These are phyloP conservation scores for Sebastes baramenuke DNA, from an alignment of 2,797 vertebrate species.

Conservation along the genomic window DNA sequence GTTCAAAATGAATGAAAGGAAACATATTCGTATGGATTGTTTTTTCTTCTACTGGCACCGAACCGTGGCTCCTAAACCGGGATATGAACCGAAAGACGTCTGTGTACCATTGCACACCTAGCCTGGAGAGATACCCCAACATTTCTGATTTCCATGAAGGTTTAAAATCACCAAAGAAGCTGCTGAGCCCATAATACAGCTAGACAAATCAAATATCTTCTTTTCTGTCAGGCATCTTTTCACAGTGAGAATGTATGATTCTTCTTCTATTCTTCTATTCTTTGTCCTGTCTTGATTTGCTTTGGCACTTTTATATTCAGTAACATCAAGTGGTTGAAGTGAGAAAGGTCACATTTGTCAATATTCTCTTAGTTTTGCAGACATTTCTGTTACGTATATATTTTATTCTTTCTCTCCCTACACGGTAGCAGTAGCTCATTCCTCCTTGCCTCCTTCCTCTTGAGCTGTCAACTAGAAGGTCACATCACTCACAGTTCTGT, in stretches of 20 bases:
- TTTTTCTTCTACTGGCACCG: too few species aligned
- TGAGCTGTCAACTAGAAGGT: constrained; percentile 25
- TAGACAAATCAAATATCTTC: background rate
- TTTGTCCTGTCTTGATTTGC: background rate
- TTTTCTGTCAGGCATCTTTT: background rate
- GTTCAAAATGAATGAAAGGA: too few species aligned
- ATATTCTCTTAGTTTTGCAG: background rate
- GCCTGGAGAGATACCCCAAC: too few species aligned
- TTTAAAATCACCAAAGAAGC: background rate
- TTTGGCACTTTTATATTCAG: background rate
- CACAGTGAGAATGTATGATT: background rate
- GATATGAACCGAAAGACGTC: background rate
- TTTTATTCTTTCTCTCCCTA: background rate
- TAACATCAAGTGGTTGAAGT: background rate
- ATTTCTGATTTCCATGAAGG: background rate
- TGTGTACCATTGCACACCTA: too few species aligned
- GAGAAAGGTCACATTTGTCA: constrained; percentile 20
- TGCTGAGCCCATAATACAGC: background rate
- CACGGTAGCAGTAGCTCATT: background rate
- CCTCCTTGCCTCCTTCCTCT: background rate
- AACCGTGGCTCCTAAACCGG: background rate
- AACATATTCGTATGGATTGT: too few species aligned
- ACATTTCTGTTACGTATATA: background rate
- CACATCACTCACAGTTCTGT: constrained; percentile 23
- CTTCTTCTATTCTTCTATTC: background rate